Evolutionary conservation across 2,797 vertebrate genomes (phyloP), one percentile per base, ranked within the genome.

Genomic region (Lagocephalus sceleratus): DNA sequence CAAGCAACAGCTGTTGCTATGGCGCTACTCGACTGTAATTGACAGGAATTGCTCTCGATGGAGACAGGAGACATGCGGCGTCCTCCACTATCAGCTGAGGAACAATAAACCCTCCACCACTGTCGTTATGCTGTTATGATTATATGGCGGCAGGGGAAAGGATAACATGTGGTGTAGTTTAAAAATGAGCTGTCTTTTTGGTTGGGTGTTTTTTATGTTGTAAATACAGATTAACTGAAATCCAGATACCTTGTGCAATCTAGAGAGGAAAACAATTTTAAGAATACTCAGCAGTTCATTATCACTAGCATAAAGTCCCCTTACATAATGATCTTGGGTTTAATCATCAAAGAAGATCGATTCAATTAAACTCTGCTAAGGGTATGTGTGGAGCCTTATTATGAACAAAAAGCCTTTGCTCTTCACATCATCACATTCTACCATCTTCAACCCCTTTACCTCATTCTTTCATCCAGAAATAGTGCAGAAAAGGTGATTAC

Each of bases 291-390:
- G 39, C 40, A 71, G 78, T 78, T 65, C 61, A 66, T 73, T 54
- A 61, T 62, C 45, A 38, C 42, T 40, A 50, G 60, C 51, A 46
- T 57, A 51, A 75, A 72, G 79, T 57, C 38, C 65, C 14, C 52
- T 49, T 40, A 56, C 49, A 60, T 80, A 71, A 61, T 57, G 45
- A 63, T 66, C 50, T 57, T 55, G 26, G 49, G 67, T 70, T 58
- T 52, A 75, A 79, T 76, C 73, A 78, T 78, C 74, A 83, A 73
- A 71, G 51, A 38, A 56, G 17, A 65, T 70, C 46, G 58, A 25
- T 60, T 75, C 32, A 77, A 66, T 78, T 73, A 71, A 60, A 38
- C 25, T 9, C 29, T 15, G 49, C 53, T 51, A 29, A 52, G 47
- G 66, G 51, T 56, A 71, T 58, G 40, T 10, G 10, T 22, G 32